Conservation (phyloP, 2,888 invertebrate species). For the Drosophila paramelanica region DNA sequence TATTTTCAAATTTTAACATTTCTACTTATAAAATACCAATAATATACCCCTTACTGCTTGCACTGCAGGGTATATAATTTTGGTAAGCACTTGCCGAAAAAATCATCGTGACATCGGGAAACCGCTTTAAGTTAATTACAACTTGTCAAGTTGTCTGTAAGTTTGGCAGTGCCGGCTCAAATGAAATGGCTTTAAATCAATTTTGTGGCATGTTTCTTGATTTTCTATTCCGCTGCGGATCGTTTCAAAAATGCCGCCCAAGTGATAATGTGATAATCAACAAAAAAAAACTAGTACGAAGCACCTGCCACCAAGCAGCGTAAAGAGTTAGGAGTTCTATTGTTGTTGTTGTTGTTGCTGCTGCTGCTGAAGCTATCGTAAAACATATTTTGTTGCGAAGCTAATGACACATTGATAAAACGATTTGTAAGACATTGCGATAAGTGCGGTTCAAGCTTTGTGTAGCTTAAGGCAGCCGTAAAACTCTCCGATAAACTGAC, state of each 20-base stretch:
- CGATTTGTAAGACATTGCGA: slow-evolving; percentile 80
- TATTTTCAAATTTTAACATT: too few relatives aligned
- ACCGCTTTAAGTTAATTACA: slow-evolving; percentile 83
- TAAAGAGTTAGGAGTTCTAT: slow-evolving; percentile 15
- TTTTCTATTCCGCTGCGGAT: slow-evolving; percentile 25
- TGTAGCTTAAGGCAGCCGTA: slow-evolving; percentile 65
- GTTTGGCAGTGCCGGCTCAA: slow-evolving; percentile 60
- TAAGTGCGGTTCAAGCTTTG: slow-evolving; percentile 77
- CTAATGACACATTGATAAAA: slow-evolving; percentile 80
- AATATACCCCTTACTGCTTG: too few relatives aligned
- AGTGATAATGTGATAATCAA: slow-evolving; percentile 64
- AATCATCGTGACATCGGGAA: slow-evolving; percentile 34
- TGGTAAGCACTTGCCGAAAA: slow-evolving; percentile 10
- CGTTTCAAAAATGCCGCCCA: slow-evolving; percentile 70
- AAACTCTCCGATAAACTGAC: slow-evolving; percentile 17
- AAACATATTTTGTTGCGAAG: slow-evolving; percentile 70
- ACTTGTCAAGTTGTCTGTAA: slow-evolving; percentile 67
- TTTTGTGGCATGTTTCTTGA: slow-evolving; percentile 62
- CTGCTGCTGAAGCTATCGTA: slow-evolving; percentile 63
- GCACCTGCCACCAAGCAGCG: background rate
- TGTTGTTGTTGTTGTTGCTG: slow-evolving; percentile 5
- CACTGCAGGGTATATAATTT: slow-evolving; percentile 10
- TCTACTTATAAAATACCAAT: too few relatives aligned
- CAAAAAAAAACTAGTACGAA: slow-evolving; percentile 18
- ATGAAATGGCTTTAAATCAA: slow-evolving; percentile 70